Evolutionary conservation across 2,888 invertebrate genomes (phyloP).

Genomic region (Tetragnatha montana): DNA sequence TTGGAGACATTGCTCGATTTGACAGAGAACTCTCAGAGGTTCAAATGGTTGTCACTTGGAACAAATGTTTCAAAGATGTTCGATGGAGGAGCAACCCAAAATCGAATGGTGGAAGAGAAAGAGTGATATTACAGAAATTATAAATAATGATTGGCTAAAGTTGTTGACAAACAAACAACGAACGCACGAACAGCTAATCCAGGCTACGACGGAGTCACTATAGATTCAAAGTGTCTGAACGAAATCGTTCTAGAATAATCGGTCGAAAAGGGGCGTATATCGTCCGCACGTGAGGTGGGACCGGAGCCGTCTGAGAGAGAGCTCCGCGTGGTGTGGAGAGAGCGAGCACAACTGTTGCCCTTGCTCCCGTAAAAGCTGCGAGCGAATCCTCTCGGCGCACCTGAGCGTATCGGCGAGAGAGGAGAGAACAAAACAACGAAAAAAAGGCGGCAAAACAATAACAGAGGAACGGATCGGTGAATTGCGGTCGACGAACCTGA

Average conservation of each 20-base stretch:
- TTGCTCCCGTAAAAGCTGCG: slow-evolving; percentile 60
- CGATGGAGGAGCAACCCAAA: no score
- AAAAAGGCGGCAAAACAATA: slow-evolving; percentile 33
- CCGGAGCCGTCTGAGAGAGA: not conserved
- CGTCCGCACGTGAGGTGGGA: not conserved
- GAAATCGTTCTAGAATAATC: not conserved
- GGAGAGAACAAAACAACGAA: slow-evolving; percentile 52
- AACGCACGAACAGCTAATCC: no score
- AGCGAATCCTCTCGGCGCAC: slow-evolving; percentile 28
- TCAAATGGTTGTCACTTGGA: no score
- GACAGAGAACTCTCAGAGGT: no score
- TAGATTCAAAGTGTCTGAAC: not conserved
- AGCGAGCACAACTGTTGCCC: slow-evolving; percentile 30
- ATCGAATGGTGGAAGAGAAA: no score
- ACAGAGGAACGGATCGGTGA: slow-evolving; percentile 55
- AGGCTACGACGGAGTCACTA: no score
- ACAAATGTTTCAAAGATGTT: no score
- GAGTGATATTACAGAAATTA: no score
- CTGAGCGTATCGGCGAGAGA: slow-evolving; percentile 54
- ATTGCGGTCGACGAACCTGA: slow-evolving; percentile 69
- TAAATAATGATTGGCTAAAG: no score
- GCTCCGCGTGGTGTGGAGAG: not conserved
- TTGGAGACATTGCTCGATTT: no score
- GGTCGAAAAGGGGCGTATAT: not conserved
- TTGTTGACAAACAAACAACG: no score